These are phyloP conservation scores for Drosophila ficusphila DNA, from an alignment of 1,140 invertebrate genomes.

Conservation along the genomic window DNA sequence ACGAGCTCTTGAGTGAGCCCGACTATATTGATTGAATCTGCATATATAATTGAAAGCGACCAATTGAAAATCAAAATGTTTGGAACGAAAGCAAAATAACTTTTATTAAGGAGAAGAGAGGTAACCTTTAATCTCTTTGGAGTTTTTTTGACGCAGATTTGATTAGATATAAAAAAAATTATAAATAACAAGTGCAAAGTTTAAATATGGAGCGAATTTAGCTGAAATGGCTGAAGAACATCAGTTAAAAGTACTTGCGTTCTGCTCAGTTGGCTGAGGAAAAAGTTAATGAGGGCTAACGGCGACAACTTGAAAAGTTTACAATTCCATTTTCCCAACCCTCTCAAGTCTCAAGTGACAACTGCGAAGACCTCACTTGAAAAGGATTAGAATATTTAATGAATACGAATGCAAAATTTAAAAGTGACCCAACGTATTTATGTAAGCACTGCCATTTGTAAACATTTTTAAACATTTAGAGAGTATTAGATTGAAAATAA, in stretches of 20 bases:
- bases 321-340: background rate
- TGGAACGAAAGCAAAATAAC: background rate
- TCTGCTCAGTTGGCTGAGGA: background rate
- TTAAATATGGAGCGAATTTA: background rate
- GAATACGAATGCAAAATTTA: background rate
- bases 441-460: too few species aligned
- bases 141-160: too few species aligned
- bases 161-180: slow-evolving; percentile 1
- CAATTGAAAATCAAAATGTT: slow-evolving; percentile 47
- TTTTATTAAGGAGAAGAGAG: background rate
- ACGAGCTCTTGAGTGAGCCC: slow-evolving; percentile 3
- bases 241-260: background rate
- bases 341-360: slow-evolving; percentile 2
- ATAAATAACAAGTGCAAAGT: background rate
- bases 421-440: background rate
- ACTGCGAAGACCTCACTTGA: background rate
- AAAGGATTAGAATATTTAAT: background rate
- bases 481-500: background rate
- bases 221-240: background rate
- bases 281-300: slow-evolving; percentile 58
- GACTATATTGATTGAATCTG: slow-evolving; percentile 62
- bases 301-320: slow-evolving; percentile 40
- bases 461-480: too few species aligned
- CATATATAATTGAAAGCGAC: slow-evolving; percentile 56
- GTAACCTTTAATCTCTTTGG: background rate